Evolutionary conservation across 2,113 vertebrate species (phyloP).

Genomic region (Polypterus bichir): DNA sequence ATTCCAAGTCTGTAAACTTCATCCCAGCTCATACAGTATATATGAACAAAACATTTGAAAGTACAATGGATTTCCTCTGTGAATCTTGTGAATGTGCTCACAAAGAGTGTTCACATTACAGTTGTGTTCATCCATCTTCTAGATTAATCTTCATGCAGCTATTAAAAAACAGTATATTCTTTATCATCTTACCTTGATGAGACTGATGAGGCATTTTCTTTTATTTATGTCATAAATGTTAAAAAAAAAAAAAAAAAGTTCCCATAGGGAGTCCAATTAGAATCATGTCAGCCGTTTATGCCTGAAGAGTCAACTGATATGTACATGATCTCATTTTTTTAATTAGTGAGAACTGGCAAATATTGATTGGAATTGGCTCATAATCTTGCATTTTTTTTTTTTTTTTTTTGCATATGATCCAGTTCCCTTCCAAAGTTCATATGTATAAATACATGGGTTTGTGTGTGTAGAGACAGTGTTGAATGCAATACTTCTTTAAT

Average conservation of each 20-base stretch:
- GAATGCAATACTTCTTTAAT: too few species aligned
- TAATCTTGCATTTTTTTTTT: conserved; percentile 23
- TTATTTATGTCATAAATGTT: background rate
- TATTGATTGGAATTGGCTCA: conserved; percentile 21
- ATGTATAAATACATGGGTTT: too few species aligned
- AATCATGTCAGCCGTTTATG: conserved; percentile 8
- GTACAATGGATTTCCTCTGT: background rate
- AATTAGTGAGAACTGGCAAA: conserved; percentile 18
- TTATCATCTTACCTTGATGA: conserved; percentile 7
- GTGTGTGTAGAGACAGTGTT: too few species aligned
- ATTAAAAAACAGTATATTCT: background rate
- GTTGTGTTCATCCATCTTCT: conserved; percentile 3
- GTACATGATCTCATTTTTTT: conserved; percentile 19
- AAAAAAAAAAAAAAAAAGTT: conserved; percentile 6
- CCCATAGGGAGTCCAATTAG: background rate
- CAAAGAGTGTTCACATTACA: background rate
- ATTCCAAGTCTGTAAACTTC: conserved; percentile 2
- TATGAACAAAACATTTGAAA: background rate
- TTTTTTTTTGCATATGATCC: background rate
- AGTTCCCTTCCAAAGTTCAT: background rate
- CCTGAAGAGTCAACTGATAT: conserved; percentile 10
- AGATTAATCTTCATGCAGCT: conserved; percentile 3
- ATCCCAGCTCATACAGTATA: background rate
- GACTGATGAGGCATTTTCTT: background rate
- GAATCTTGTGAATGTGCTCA: conserved; percentile 1